Base-by-base conservation (phyloP, 2,888 invertebrate genomes). In the Pyrocoelia pectoralis region DNA sequence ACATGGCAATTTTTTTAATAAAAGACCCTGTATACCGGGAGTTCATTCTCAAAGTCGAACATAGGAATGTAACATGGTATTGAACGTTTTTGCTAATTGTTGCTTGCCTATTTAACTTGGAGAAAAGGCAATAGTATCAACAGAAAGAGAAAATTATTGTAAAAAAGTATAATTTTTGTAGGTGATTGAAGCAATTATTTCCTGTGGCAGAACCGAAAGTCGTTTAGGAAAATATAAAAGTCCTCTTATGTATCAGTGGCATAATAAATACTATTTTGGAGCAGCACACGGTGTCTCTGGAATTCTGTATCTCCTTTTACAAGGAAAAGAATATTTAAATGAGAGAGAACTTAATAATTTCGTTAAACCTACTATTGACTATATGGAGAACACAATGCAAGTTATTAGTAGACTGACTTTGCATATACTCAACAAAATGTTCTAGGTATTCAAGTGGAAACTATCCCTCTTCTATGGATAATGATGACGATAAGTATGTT, bases 231-330 rank as follows among this genome's bases (percentile, higher is more conserved):
- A 83, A 67, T 83, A 83, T 49, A 81, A 84, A 41, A 84, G 86
- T 67, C 92, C 94, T 0, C 82, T 96, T 40, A 87, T 93, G 85
- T 97, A 90, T 82, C 85, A 89, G 73, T 97, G 95, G 95, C 95
- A 96, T 81, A 89, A 89, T 38, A 91, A 89, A 77, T 85, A 90
- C 76, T 97, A 97, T 77, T 82, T 94, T 52, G 96, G 97, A 13
- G 95, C 92, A 41, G 96, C 96, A 49, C 95, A 95, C 83, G 96
- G 96, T 14, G 81, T 93, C 69, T 88, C 90, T 65, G 96, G 96
- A 4, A 95, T 97, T 74, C 80, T 95, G 14, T 93, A 91, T 76
- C 83, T 92, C 65, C 80, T 97, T n/a, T 81, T 96, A 69, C 90
- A 92, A 86, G 93, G 91, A 75, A 74, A 78, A 51, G 75, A 83